Evolutionary conservation across 2,888 invertebrate genomes (phyloP).

Genomic region (Acronicta leporina): DNA sequence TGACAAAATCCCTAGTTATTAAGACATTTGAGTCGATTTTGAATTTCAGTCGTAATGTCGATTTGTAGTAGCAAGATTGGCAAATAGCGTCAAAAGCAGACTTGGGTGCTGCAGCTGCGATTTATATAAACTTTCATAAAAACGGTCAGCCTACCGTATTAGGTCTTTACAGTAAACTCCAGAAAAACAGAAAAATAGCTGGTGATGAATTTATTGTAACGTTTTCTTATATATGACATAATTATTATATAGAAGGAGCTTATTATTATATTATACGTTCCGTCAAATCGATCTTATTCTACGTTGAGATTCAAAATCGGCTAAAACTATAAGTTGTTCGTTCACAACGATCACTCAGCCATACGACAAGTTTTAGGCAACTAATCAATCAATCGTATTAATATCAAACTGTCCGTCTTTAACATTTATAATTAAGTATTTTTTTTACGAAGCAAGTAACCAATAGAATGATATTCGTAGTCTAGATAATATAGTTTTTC

Average conservation of each 20-base stretch:
- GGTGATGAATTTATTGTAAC: too few relatives aligned
- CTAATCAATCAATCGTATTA: conserved; percentile 55
- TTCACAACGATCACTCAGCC: conserved; percentile 49
- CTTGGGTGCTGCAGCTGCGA: background rate
- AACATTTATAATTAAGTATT: conserved; percentile 57
- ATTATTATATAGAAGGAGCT: too few relatives aligned
- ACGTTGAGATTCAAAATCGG: conserved; percentile 39
- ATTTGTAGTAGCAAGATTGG: background rate
- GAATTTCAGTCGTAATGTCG: conserved; percentile 29
- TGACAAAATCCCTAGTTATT: conserved; percentile 61
- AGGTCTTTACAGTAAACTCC: too few relatives aligned
- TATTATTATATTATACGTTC: too few relatives aligned
- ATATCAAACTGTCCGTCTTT: conserved; percentile 60
- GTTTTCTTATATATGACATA: too few relatives aligned
- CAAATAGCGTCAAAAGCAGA: background rate
- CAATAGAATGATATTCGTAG: conserved; percentile 49
- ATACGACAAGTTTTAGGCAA: conserved; percentile 53
- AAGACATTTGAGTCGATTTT: conserved; percentile 48
- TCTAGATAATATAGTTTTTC: conserved; percentile 27
- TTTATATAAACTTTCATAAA: background rate
- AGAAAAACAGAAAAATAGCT: too few relatives aligned
- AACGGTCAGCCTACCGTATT: too few relatives aligned
- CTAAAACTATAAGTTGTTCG: conserved; percentile 34
- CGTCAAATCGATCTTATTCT: too few relatives aligned
- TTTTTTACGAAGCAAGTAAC: conserved; percentile 49